A percentile compares a stretch with the other conserved stretches of the same genome.
Evolutionary conservation across 2,888 invertebrate genomes (phyloP).

Genomic region (Atrina japonica): DNA sequence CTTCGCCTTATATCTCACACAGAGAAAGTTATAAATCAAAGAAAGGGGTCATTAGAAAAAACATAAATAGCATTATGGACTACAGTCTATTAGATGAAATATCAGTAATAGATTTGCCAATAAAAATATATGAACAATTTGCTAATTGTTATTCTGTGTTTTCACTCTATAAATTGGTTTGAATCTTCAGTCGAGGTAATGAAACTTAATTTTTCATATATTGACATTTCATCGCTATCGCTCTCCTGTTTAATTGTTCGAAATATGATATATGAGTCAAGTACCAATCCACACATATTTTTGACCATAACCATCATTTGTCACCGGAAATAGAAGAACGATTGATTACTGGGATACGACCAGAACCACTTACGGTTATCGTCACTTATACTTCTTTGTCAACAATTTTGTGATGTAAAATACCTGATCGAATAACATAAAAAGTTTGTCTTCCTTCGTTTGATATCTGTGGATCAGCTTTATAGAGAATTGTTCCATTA

Average conservation of each 20-base stretch:
- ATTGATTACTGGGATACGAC: slow-evolving; percentile 39
- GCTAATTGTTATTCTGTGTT: slow-evolving; percentile 24
- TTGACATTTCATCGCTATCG: too few relatives aligned
- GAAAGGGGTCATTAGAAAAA: slow-evolving; percentile 21
- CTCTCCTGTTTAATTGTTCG: too few relatives aligned
- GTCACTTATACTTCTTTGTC: slow-evolving; percentile 41
- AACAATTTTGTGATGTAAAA: slow-evolving; percentile 44
- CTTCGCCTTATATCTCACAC: too few relatives aligned
- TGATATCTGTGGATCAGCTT: slow-evolving; percentile 35
- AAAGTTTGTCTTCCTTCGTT: slow-evolving; percentile 32
- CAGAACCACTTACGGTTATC: slow-evolving; percentile 43
- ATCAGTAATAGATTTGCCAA: slow-evolving; percentile 30
- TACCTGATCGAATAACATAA: slow-evolving; percentile 40
- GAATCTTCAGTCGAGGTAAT: too few relatives aligned
- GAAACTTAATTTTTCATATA: too few relatives aligned
- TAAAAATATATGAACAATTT: slow-evolving; percentile 17
- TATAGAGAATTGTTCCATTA: slow-evolving; percentile 41
- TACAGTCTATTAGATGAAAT: slow-evolving; percentile 14
- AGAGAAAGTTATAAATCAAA: slow-evolving; percentile 15
- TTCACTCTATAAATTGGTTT: too few relatives aligned
- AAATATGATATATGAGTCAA: slow-evolving; percentile 12
- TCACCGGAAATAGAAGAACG: slow-evolving; percentile 38
- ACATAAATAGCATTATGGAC: slow-evolving; percentile 14
- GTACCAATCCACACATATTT: neutral
- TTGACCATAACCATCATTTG: slow-evolving; percentile 31